phyloP scores from a whole-genome alignment of 1,140 invertebrate species.

The Reticulitermes speratus region DNA sequence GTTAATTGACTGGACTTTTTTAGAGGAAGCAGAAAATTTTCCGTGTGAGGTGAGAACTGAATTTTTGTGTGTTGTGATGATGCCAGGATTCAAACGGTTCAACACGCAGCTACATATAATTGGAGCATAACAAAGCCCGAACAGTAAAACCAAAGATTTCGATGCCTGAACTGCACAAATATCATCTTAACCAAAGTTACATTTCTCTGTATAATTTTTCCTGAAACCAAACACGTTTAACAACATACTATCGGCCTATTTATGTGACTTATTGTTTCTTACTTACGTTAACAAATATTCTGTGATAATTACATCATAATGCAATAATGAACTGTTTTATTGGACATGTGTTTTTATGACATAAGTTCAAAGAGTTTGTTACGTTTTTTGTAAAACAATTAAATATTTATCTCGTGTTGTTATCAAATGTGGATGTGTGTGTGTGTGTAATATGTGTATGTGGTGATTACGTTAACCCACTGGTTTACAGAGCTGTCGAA shows the following conservation, averaged over 20 bases:
- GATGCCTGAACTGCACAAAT: not conserved
- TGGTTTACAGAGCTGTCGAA: too few species aligned
- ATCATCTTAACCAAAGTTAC: too few species aligned
- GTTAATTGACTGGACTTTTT: too few species aligned
- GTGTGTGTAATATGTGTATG: not conserved
- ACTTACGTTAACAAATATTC: not conserved
- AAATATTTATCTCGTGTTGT: not conserved
- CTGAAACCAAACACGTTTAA: not conserved
- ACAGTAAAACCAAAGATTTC: not conserved
- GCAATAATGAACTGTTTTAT: constrained; percentile 31
- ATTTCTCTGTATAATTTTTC: constrained; percentile 15
- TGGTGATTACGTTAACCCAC: not conserved
- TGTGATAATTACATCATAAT: constrained; percentile 28
- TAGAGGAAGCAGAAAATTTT: too few species aligned
- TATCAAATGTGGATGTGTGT: not conserved
- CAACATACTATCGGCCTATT: constrained; percentile 28
- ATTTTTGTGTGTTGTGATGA: too few species aligned
- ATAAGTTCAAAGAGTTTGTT: constrained; percentile 14
- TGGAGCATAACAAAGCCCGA: too few species aligned
- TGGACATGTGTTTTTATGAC: constrained; percentile 22
- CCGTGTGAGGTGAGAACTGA: too few species aligned
- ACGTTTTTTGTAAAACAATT: constrained; percentile 22
- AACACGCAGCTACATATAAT: too few species aligned
- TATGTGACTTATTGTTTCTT: constrained; percentile 26
- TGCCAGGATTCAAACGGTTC: too few species aligned